Evolutionary conservation across 1,140 invertebrate genomes (phyloP).

Genomic region (Drosophila arawakana): DNA sequence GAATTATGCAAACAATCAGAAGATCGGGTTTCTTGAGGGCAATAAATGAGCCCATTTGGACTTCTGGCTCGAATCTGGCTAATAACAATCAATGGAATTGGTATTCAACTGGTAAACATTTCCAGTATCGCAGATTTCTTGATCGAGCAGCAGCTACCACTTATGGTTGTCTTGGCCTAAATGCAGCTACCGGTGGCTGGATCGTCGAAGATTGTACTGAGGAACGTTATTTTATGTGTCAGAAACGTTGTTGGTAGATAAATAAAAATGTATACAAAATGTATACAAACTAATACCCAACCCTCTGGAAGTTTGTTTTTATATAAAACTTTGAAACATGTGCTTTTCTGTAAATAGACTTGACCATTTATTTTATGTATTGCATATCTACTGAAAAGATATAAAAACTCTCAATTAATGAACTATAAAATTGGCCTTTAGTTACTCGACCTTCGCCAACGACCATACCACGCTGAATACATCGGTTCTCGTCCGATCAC

Average conservation of each 20-base stretch:
- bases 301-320: no score
- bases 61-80: conserved; percentile 26
- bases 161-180: conserved; percentile 5
- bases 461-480: conserved; percentile 82
- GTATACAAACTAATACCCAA: no score
- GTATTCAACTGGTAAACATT: neutral
- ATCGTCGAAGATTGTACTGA: neutral
- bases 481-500: conserved; percentile 87
- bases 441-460: conserved; percentile 26
- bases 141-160: neutral
- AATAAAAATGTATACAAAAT: no score
- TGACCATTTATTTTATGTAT: no score
- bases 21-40: neutral
- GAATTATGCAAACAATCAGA: neutral
- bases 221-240: conserved; percentile 26
- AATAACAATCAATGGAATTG: conserved; percentile 13
- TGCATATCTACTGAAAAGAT: no score
- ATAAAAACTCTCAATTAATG: no score
- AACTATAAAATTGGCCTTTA: no score
- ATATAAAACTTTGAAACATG: no score
- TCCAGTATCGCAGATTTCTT: conserved; percentile 10
- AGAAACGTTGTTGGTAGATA: conserved; percentile 19
- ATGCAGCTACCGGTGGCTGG: neutral
- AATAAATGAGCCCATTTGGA: conserved; percentile 32
- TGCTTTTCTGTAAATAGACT: no score